These are phyloP conservation scores for Hydrocynus forskahlii DNA, from an alignment of 2,797 vertebrate species.

Conservation along the genomic window DNA sequence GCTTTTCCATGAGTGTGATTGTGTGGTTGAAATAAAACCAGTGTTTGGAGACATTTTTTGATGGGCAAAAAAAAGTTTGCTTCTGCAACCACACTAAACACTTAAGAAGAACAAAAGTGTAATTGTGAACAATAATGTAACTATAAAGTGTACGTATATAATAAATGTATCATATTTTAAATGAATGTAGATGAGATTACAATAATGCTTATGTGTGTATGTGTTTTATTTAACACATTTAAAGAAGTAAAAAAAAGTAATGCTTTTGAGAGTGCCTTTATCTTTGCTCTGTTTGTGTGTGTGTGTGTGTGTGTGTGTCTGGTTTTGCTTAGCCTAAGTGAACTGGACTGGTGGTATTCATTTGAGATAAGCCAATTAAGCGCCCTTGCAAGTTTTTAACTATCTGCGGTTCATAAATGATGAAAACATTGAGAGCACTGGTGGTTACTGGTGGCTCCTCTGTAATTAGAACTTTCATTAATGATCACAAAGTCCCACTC, in stretches of 20 bases:
- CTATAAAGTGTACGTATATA: constrained; percentile 5
- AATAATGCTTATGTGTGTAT: neutral
- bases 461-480: constrained; percentile 76
- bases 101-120: too few species aligned
- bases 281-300: constrained; percentile 42
- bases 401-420: constrained; percentile 71
- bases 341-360: constrained; percentile 55
- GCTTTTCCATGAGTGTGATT: too few species aligned
- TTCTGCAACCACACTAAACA: too few species aligned
- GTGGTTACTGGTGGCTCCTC: constrained; percentile 67
- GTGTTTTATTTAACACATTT: too few species aligned
- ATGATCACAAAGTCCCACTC: constrained; percentile 72
- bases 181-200: too few species aligned
- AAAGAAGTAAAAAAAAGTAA: neutral
- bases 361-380: constrained; percentile 71
- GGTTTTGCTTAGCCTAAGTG: constrained; percentile 58
- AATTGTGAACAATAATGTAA: too few species aligned
- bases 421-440: constrained; percentile 61
- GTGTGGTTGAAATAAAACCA: too few species aligned
- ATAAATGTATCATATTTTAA: too few species aligned
- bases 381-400: constrained; percentile 67
- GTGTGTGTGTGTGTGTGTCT: constrained; percentile 53
- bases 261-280: constrained; percentile 15
- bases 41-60: too few species aligned
- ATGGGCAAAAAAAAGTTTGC: too few species aligned